Conservation (phyloP, 2,113 vertebrate species). For the Catharus fuscescens region DNA sequence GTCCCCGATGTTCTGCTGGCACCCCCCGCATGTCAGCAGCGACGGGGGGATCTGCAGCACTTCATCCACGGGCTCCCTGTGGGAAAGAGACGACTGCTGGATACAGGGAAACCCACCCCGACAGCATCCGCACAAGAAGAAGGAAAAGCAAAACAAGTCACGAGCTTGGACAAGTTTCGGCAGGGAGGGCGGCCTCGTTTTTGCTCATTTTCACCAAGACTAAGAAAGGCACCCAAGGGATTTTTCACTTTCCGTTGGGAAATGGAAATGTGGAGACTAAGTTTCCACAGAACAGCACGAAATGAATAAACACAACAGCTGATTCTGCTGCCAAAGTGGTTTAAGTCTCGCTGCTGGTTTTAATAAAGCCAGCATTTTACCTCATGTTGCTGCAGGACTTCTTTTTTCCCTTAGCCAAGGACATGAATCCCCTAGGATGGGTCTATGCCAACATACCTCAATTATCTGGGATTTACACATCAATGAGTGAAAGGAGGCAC, state of each 20-base stretch:
- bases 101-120: accelerated
- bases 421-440: not conserved
- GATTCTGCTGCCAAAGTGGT: not conserved
- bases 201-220: not conserved
- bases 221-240: not conserved
- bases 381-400: not conserved
- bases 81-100: not conserved
- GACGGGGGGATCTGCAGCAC: slow-evolving; percentile 96
- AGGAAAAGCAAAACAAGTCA: not conserved
- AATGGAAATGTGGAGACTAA: not conserved
- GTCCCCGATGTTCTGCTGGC: slow-evolving; percentile 98
- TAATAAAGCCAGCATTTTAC: not conserved
- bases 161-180: not conserved
- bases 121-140: accelerated
- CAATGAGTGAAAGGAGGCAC: not conserved
- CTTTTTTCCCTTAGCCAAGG: not conserved
- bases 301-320: not conserved
- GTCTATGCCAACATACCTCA: not conserved
- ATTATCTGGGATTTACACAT: not conserved
- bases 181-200: not conserved
- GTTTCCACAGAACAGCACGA: not conserved
- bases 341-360: not conserved
- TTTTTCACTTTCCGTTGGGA: not conserved
- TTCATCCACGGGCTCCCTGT: slow-evolving; percentile 95
- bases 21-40: slow-evolving; percentile 93